These are phyloP conservation scores for Diarsia dahlii DNA, from an alignment of 2,888 invertebrate species.

Conservation along the genomic window DNA sequence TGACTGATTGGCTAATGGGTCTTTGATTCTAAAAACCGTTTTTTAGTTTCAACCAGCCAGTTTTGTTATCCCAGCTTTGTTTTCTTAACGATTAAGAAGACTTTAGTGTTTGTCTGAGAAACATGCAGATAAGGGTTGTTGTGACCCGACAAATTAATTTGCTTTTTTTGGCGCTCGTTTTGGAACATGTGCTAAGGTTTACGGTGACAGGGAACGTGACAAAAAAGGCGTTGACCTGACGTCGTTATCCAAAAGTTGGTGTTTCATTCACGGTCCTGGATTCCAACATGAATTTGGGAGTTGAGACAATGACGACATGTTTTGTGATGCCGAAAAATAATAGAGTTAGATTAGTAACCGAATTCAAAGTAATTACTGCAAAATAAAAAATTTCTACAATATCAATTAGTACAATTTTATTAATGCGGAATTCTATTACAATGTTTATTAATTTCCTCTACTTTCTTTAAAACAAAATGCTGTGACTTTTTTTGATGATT, in stretches of 20 bases:
- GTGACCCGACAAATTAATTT: conserved; percentile 76
- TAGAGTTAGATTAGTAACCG: neutral
- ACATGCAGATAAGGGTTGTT: conserved; percentile 74
- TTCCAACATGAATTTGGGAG: neutral
- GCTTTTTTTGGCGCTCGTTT: conserved; percentile 41
- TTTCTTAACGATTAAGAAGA: conserved; percentile 81
- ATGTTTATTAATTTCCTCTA: neutral
- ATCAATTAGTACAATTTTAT: neutral
- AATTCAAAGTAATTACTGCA: neutral
- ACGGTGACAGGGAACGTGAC: conserved; percentile 38
- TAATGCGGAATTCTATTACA: neutral
- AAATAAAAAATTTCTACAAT: neutral
- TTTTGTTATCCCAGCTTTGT: conserved; percentile 72
- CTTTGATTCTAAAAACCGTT: conserved; percentile 66
- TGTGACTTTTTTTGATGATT: neutral
- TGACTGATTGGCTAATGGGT: conserved; percentile 84
- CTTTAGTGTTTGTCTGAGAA: conserved; percentile 81
- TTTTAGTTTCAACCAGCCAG: conserved; percentile 57
- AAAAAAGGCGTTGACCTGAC: conserved; percentile 51
- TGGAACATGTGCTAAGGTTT: conserved; percentile 52
- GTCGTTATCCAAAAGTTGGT: conserved; percentile 16
- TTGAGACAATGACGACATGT: neutral
- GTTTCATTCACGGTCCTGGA: conserved; percentile 7
- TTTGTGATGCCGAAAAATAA: neutral
- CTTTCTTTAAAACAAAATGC: neutral